A percentile compares a stretch with the other conserved stretches of the same genome.
Conservation (phyloP, 2,113 vertebrate genomes). For the Plecotus auritus region DNA sequence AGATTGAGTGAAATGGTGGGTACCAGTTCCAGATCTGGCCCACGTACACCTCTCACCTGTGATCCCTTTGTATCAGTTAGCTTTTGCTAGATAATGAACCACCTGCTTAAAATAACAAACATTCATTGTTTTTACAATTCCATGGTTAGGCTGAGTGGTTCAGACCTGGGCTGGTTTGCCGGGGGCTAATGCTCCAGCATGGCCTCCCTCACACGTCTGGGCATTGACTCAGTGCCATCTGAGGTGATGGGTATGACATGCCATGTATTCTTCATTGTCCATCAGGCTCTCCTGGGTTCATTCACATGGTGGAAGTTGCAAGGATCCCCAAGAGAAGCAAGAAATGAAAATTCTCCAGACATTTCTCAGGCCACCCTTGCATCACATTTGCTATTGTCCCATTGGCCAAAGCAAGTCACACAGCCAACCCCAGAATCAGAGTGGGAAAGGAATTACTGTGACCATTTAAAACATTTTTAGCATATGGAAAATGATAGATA, state of each 20-base stretch:
- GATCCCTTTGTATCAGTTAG: neutral
- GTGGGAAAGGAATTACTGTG: neutral
- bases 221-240: neutral
- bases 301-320: neutral
- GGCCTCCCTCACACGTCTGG: neutral
- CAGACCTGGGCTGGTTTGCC: neutral
- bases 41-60: neutral
- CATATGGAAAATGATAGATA: neutral
- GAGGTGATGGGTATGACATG: neutral
- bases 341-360: neutral
- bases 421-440: neutral
- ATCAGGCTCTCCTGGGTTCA: neutral
- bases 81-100: neutral
- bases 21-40: neutral
- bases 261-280: neutral
- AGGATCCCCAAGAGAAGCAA: neutral
- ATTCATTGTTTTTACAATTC: neutral
- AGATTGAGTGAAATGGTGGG: neutral
- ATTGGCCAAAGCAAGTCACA: neutral
- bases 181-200: neutral
- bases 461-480: neutral
- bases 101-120: neutral
- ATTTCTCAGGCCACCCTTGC: neutral
- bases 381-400: neutral
- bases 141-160: neutral